Evolutionary conservation across 1,140 invertebrate genomes (phyloP).

Genomic region (Hydropsyche tenuis): DNA sequence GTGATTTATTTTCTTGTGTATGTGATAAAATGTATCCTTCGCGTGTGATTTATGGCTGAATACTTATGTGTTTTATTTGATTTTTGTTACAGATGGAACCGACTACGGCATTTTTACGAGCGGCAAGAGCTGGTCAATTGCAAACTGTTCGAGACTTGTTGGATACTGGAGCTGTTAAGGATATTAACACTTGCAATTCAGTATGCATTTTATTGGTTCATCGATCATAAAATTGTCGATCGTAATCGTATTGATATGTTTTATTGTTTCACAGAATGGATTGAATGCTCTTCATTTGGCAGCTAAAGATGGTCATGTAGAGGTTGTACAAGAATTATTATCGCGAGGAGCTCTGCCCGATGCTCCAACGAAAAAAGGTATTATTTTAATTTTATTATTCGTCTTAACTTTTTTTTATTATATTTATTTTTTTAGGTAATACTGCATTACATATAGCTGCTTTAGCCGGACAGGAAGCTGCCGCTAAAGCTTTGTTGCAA

Average conservation of each 20-base stretch:
- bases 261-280: slow-evolving; percentile 79
- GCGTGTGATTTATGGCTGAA: too few relatives aligned
- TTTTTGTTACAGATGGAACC: slow-evolving; percentile 71
- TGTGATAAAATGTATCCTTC: background rate
- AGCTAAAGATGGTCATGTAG: slow-evolving; percentile 96
- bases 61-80: slow-evolving; percentile 1
- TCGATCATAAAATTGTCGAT: background rate
- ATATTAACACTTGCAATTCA: slow-evolving; percentile 98
- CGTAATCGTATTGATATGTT: too few relatives aligned
- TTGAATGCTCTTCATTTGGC: slow-evolving; percentile 97
- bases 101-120: slow-evolving; percentile 86
- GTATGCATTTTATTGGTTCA: slow-evolving; percentile 68
- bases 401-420: slow-evolving; percentile 4
- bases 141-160: slow-evolving; percentile 95
- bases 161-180: slow-evolving; percentile 82
- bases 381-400: background rate
- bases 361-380: slow-evolving; percentile 98
- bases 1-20: background rate
- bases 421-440: slow-evolving; percentile 69
- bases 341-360: slow-evolving; percentile 91
- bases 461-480: slow-evolving; percentile 93
- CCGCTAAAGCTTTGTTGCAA: slow-evolving; percentile 89
- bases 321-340: slow-evolving; percentile 91
- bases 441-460: slow-evolving; percentile 99
- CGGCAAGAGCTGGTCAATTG: slow-evolving; percentile 94